These are phyloP conservation scores for Trypoxylus dichotomus DNA, from an alignment of 1,140 invertebrate species.

Conservation along the genomic window DNA sequence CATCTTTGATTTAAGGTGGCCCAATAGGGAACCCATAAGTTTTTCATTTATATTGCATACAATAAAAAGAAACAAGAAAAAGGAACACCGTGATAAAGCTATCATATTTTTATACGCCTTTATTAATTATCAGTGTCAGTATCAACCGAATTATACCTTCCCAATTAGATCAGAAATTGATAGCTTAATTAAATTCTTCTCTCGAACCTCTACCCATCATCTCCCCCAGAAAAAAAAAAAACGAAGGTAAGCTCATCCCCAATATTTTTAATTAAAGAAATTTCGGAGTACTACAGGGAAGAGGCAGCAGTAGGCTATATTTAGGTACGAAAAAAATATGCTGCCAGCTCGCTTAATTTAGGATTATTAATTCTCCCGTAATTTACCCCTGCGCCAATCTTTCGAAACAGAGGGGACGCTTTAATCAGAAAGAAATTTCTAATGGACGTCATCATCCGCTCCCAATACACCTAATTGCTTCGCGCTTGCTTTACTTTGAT, in stretches of 20 bases:
- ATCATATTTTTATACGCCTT: too few species aligned
- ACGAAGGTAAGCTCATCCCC: not conserved
- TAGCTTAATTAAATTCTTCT: too few species aligned
- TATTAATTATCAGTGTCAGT: too few species aligned
- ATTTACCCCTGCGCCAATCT: not conserved
- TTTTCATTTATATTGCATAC: too few species aligned
- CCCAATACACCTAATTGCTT: not conserved
- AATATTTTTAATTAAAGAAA: not conserved
- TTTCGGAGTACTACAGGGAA: not conserved
- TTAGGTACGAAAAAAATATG: not conserved
- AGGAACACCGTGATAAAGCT: too few species aligned
- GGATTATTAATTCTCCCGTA: not conserved
- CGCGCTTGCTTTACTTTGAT: not conserved
- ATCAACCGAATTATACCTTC: too few species aligned
- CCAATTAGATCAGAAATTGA: too few species aligned
- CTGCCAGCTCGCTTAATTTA: not conserved
- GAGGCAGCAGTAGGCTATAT: not conserved
- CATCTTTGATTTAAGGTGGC: too few species aligned
- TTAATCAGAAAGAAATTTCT: conserved; percentile 3
- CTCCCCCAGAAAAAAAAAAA: not conserved
- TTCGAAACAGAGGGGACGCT: not conserved
- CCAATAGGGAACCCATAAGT: too few species aligned
- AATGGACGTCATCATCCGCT: not conserved
- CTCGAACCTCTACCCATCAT: too few species aligned
- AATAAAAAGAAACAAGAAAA: too few species aligned